Conservation (phyloP, 2,888 invertebrate genomes). For the Macrosoma leucophasiata region DNA sequence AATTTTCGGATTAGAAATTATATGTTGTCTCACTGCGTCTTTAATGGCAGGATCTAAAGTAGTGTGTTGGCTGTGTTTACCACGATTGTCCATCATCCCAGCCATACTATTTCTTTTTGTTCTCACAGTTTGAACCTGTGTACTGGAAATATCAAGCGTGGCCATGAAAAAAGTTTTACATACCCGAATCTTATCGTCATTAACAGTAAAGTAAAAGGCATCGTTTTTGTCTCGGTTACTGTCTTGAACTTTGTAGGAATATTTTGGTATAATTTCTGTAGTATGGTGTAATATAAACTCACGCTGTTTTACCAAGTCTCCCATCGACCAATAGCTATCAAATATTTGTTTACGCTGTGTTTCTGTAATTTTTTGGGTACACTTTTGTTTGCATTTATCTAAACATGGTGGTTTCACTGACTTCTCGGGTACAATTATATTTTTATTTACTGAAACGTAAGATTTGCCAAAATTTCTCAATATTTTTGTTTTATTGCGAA, state of each 20-base stretch:
- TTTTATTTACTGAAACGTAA: conserved; percentile 14
- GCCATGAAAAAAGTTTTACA: conserved; percentile 12
- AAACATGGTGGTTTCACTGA: conserved; percentile 17
- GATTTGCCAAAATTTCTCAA: conserved; percentile 20
- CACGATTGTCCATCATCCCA: conserved; percentile 28
- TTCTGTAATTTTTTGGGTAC: conserved; percentile 21
- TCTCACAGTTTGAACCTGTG: conserved; percentile 15
- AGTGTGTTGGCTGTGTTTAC: conserved; percentile 27
- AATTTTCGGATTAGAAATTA: conserved; percentile 29
- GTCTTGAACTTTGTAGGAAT: conserved; percentile 21
- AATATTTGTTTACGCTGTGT: conserved; percentile 18
- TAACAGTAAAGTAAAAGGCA: conserved; percentile 26
- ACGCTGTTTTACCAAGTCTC: conserved; percentile 22
- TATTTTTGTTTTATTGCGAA: conserved; percentile 15
- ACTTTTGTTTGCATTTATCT: conserved; percentile 25
- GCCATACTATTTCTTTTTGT: too few species aligned
- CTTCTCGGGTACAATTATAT: conserved; percentile 17
- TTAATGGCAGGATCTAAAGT: conserved; percentile 4
- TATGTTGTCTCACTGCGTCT: conserved; percentile 22
- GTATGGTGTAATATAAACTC: conserved; percentile 20
- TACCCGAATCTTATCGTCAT: conserved; percentile 14
- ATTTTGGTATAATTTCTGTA: conserved; percentile 19
- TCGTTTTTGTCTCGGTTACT: conserved; percentile 23
- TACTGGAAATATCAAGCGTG: conserved; percentile 13
- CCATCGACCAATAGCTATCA: conserved; percentile 20